Evolutionary conservation across 2,113 vertebrate genomes (phyloP), one percentile per base, ranked within the genome.

Genomic region (Indicator maculatus): DNA sequence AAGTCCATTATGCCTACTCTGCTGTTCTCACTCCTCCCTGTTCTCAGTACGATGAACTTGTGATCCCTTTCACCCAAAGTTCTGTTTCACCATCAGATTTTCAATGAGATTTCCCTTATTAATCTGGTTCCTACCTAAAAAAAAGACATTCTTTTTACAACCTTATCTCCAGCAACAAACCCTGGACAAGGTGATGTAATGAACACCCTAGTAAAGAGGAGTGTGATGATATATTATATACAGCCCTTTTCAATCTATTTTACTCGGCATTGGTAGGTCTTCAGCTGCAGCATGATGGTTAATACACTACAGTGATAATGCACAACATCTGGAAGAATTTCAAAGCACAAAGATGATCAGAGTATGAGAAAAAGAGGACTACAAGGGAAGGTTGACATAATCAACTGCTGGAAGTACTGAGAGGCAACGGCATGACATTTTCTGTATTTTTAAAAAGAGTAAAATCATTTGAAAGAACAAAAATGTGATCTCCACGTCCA

Each of bases 1-100:
- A 94, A 96, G 88, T 94, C 88, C 90, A 86, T 96, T 96, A 94
- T 94, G 90, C 92, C 86, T 91, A 73, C 81, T 94, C 74, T 82
- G 87, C 84, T 86, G 56, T 91, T 95, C 69, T 91, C 14, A 44
- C 78, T 85, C 52, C 64, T 90, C 58, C 76, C 64, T 94, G 28
- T 81, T 88, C 76, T 93, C 76, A 36, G 26, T 24, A 47, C 30
- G 65, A 77, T 81, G 75, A 83, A 84, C 23, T 59, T 86, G 80
- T 90, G 33, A 71, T 86, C 65, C 24, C 53, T 90, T 83, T 60
- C 80, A 74, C 79, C 79, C 47, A 52, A 88, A 93, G 47, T 47
- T 86, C 53, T 44, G 81, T 59, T 77, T 28, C 33, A 53, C 72
- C 61, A 69, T 47, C 45, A 71, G 52, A 78, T 78, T 95, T 83